Evolutionary conservation across 2,797 vertebrate genomes (phyloP).

Genomic region (Cryptoprocta ferox): DNA sequence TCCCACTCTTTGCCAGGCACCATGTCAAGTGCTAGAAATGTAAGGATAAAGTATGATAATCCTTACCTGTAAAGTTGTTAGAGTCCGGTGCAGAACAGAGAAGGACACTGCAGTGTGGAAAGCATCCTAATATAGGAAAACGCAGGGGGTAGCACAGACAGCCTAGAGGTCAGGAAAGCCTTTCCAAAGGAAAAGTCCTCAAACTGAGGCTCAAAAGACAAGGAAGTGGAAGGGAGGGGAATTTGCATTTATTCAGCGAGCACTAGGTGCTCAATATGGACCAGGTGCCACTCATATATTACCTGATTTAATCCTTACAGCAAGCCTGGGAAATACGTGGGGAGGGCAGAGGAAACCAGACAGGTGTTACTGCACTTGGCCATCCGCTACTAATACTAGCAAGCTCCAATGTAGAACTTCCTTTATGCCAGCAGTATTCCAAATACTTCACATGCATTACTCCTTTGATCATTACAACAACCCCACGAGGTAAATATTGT

Average conservation of each 20-base stretch:
- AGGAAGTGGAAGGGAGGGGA: neutral
- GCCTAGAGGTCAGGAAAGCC: neutral
- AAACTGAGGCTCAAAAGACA: neutral
- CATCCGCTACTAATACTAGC: neutral
- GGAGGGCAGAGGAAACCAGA: neutral
- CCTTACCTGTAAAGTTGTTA: neutral
- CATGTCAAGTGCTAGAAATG: neutral
- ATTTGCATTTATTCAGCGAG: neutral
- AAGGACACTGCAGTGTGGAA: neutral
- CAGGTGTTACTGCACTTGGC: too few relatives aligned
- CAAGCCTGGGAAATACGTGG: neutral
- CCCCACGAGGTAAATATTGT: neutral
- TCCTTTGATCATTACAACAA: neutral
- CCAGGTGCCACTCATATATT: neutral
- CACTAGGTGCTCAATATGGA: neutral
- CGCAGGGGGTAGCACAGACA: neutral
- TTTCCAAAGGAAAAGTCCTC: neutral
- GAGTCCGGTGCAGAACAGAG: neutral
- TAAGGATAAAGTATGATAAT: neutral
- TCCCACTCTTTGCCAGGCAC: neutral
- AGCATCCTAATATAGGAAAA: neutral
- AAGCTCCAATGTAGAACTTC: neutral
- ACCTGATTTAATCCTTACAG: neutral
- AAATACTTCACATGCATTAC: neutral
- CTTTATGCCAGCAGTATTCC: neutral